Base-by-base conservation (phyloP, 2,888 invertebrate species). In the Chaetoderma sp. region DNA sequence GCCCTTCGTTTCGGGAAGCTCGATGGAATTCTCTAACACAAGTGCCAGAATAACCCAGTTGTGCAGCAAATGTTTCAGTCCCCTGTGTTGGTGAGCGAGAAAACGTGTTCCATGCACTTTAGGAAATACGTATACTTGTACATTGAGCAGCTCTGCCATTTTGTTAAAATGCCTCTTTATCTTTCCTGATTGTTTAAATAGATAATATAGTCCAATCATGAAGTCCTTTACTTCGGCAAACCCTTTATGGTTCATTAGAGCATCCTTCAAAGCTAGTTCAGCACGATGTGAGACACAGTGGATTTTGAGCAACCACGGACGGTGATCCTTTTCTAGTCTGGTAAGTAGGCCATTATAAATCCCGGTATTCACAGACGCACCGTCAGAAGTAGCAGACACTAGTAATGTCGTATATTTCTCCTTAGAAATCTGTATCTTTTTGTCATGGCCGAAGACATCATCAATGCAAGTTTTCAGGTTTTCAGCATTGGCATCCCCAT, bases 61-160 rank as follows among this genome's bases (percentile, higher is more conserved):
- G 58, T 57, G 58, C 4, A 57, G 13, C 39, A 57, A 44, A 21
- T n/a, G 16, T 16, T 13, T 5, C 23, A 57, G 10, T 4, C 58
- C 58, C 23, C 23, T n/a, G 5, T 18, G 16, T 28, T 57, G 32
- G 18, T 55, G n/a, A n/a, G n/a, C n/a, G n/a, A n/a, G n/a, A 36
- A 28, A 55, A 21, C 56, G 30, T 4, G 58, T 57, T n/a, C 42
- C 44, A 18, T 57, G 58, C 13, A 57, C 58, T 39, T 57, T 57
- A 21, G 58, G 58, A 27, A 42, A 23, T 25, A 30, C 33, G 6
- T 36, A 42, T 18, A 27, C 25, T 18, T 44, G 13, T 23, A 27
- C 27, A 8, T 30, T 44, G 23, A 44, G 44, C 27, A 27, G 23
- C 16, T 36, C 28, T 18, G 36, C 58, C 16, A 32, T 57, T 23